Evolutionary conservation across 2,888 invertebrate species (phyloP), one percentile per base, ranked within the genome.

Genomic region (Peribatodes rhomboidaria): DNA sequence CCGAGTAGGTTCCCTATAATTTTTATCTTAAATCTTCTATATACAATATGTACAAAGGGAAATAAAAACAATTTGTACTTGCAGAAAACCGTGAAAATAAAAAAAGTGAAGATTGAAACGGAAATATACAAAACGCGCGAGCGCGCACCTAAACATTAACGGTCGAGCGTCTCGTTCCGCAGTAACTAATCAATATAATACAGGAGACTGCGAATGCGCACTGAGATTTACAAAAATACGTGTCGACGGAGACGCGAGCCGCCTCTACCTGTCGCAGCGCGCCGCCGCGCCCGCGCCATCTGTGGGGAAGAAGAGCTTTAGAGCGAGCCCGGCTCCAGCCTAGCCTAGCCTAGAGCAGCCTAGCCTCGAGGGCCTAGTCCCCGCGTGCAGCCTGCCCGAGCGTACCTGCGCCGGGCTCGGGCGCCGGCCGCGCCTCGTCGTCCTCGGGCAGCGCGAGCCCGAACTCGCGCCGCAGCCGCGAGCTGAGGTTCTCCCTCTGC

Each of bases 401-500:
- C 18, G n/a, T n/a, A n/a, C 35, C 35, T 14, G 27, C 7, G 35
- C 18, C 63, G 67, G 75, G 64, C 41, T 83, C 83, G 74, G 87
- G 84, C 84, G 95, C 94, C 84, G 89, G 94, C 85, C 94, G 91
- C 70, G 94, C 92, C 79, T 95, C 95, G 73, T 96, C 95, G 81
- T 96, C 96, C 65, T 96, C 95, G 20, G 95, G 94, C 66, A 96
- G 87, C 68, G 96, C 95, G 59, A 96, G 93, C 35, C 97, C 97
- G 88, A 97, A 97, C 83, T 97, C 97, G 70, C 97, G 94, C 76
- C 96, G 95, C 71, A 98, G 93, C 74, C 98, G 94, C 81, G 97
- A 96, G 73, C 97, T 97, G 60, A 98, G 95, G 89, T 97, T 97
- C 90, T 98, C 98, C 71, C 98, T 95, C 81, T 98, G 97, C 55